Evolutionary conservation across 1,140 invertebrate genomes (phyloP), one percentile per base, ranked within the genome.

Genomic region (Monomorium pharaonis): DNA sequence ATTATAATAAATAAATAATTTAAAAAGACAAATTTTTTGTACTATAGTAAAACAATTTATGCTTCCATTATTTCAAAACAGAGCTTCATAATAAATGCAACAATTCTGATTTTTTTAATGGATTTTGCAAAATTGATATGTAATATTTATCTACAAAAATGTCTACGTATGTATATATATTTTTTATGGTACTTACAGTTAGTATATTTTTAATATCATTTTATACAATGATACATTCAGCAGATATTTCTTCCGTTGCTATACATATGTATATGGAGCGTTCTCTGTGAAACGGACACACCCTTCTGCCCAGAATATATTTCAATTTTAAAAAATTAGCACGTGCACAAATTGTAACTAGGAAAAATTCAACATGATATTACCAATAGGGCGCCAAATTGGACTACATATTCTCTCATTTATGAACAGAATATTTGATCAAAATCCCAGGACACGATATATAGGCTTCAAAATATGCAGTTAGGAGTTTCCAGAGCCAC

Each of bases 71-170:
- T 83, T 81, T 69, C 21, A 60, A 88, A 63, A 72, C 44, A 81
- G 74, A 12, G 4, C 30, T 87, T 58, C 62, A 74, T 49, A 54
- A 21, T 10, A 49, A 80, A 88, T 85, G 67, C 76, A 83, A 89
- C 84, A 81, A 60, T 88, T 81, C 69, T 16, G 54, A 81, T 81
- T 76, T 14, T 74, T 67, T 88, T 37, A 54, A 47, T 21, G 1
- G 16, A 72, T 67, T 84, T 42, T 74, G 18, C 10, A 63, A 88
- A 86, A 24, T 56, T 77, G 77, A 65, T 58, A 86, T n/a, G n/a
- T n/a, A n/a, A n/a, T 65, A 86, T 77, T 65, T 89, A 86, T 70
- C 62, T 62, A 74, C 70, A 76, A 65, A 88, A 60, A 51, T 37
- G 72, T 44, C 54, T 75, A 60, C 16, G 27, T n/a, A n/a, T n/a